Evolutionary conservation across 2,113 vertebrate species (phyloP), one percentile per base, ranked within the genome.

Genomic region (Psettodes erumei): DNA sequence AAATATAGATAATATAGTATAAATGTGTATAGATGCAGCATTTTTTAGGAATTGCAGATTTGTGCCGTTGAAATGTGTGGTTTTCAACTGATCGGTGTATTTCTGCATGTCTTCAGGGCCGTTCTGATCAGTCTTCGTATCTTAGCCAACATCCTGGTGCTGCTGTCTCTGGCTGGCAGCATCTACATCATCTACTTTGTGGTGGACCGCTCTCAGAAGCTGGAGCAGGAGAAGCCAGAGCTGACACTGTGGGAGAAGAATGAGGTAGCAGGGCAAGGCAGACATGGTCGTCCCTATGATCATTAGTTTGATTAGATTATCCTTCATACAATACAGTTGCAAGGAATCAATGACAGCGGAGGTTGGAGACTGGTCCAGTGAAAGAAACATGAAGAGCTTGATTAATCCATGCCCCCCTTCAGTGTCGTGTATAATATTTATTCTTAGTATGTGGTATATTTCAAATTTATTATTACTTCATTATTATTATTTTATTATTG

Each of bases 161-260:
- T 99, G 4, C 94, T 99, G 5, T 99, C 96, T 0, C 94, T 99
- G n/a, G 96, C 98, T 0, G 98, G 98, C 6, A 99, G 98, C 86
- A 99, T 99, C 87, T 99, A 97, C 82, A 98, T 99, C 90, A 99
- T 99, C 89, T 99, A 99, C 83, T 98, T 99, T 65, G 98, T 99
- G 0, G 98, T 99, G 81, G 98, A 98, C 55, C 95, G 98, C 69
- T 99, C 98, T 42, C 98, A 99, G 92, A 96, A 89, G 86, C 88
- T 99, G 30, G 97, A 98, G 81, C 95, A 90, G 64, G 90, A 94
- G 45, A 97, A 97, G 89, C 94, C 90, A 15, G 97, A 98, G 91
- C 74, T 99, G 78, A 96, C 96, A 0, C 94, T 99, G 43, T 99
- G 98, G 98, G 97, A 99, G 78, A 99, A 99, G 91, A 99, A 99